Percentiles rank a stretch among this genome's conserved stretches.
Conservation (phyloP, 2,888 invertebrate species). For the Leucoma salicis region DNA sequence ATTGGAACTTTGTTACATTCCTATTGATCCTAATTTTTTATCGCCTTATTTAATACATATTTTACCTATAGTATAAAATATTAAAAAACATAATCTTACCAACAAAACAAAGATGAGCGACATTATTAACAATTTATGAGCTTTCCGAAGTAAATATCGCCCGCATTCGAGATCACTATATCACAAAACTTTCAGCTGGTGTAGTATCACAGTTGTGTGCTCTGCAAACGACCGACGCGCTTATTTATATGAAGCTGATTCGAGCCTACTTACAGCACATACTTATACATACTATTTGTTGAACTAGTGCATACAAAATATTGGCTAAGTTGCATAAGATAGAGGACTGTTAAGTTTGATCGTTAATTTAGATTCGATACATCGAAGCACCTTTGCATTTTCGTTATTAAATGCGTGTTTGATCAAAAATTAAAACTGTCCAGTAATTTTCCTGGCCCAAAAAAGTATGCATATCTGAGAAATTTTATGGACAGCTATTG, state of each 20-base stretch:
- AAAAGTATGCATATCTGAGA: too few relatives aligned
- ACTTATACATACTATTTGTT: neutral
- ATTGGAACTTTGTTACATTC: too few relatives aligned
- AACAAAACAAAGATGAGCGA: constrained; percentile 43
- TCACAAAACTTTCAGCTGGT: constrained; percentile 43
- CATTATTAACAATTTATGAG: constrained; percentile 29
- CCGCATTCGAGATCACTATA: constrained; percentile 40
- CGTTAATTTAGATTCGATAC: too few relatives aligned
- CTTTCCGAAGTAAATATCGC: constrained; percentile 6
- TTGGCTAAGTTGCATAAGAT: neutral
- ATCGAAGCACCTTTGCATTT: too few relatives aligned
- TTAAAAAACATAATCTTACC: constrained; percentile 35
- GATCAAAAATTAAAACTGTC: too few relatives aligned
- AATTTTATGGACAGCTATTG: too few relatives aligned
- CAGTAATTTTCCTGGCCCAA: too few relatives aligned
- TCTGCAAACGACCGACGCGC: constrained; percentile 5
- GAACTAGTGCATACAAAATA: neutral
- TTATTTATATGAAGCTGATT: constrained; percentile 29
- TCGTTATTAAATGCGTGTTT: too few relatives aligned
- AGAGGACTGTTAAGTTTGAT: too few relatives aligned
- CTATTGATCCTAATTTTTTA: too few relatives aligned
- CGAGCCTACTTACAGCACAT: neutral
- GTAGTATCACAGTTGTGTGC: constrained; percentile 25
- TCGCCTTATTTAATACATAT: too few relatives aligned
- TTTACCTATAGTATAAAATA: too few relatives aligned